Percentiles rank a stretch among this genome's conserved stretches.
These are phyloP conservation scores for Sebastes fasciatus DNA, from an alignment of 2,113 vertebrate genomes.

Conservation along the genomic window DNA sequence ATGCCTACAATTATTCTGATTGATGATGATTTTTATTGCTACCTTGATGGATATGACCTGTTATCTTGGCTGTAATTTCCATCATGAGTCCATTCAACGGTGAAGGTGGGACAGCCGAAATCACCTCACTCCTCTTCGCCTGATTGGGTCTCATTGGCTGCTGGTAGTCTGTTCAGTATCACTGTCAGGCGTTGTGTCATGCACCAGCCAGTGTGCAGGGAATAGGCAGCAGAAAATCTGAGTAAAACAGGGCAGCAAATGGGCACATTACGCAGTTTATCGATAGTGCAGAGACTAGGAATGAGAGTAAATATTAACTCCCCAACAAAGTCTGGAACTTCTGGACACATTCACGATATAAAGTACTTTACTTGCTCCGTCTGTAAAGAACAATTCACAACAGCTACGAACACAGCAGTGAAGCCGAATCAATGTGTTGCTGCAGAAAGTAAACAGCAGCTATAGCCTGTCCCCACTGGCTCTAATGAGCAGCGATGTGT, in stretches of 20 bases:
- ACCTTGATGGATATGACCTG: background rate
- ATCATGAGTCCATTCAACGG: no score
- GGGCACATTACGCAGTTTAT: background rate
- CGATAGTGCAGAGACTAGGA: background rate
- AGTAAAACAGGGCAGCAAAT: background rate
- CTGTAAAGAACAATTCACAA: conserved; percentile 3
- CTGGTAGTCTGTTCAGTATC: no score
- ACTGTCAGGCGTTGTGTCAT: no score
- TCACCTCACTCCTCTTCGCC: no score
- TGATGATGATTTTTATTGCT: background rate
- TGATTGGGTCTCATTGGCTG: background rate
- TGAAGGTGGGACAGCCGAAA: background rate
- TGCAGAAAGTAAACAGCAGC: conserved; percentile 44
- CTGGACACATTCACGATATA: background rate
- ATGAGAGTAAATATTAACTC: background rate
- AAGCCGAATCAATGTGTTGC: background rate
- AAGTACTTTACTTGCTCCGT: background rate
- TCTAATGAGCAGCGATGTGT: conserved; percentile 44
- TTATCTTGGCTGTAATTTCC: background rate
- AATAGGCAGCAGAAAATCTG: no score
- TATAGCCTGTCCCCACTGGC: background rate
- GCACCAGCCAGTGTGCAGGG: no score
- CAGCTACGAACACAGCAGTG: conserved; percentile 35
- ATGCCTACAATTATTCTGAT: background rate
- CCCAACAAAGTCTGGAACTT: background rate